Conservation (phyloP, 1,140 invertebrate genomes). For the Cylas formicarius region DNA sequence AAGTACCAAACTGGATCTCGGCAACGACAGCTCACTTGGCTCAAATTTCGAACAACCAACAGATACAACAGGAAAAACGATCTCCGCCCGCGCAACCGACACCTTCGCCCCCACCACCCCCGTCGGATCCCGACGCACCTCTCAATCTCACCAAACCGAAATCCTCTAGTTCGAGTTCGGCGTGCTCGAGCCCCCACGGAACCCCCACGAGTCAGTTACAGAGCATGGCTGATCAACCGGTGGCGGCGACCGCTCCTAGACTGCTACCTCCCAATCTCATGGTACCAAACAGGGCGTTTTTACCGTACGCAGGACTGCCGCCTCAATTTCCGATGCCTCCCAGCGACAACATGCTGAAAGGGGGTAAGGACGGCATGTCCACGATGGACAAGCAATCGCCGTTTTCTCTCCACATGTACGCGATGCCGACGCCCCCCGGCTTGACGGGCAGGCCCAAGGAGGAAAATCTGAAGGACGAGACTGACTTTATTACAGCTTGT, state of each 20-base stretch:
- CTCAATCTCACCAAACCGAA: slow-evolving; percentile 86
- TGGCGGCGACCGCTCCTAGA: slow-evolving; percentile 52
- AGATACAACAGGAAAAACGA: slow-evolving; percentile 19
- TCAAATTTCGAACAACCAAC: slow-evolving; percentile 24
- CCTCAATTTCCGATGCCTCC: slow-evolving; percentile 46
- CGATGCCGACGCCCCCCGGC: slow-evolving; percentile 33
- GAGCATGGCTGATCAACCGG: slow-evolving; percentile 46
- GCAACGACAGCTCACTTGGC: slow-evolving; percentile 33
- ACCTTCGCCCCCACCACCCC: slow-evolving; percentile 44
- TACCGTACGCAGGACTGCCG: slow-evolving; percentile 53
- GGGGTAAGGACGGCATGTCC: slow-evolving; percentile 31
- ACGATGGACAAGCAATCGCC: slow-evolving; percentile 39
- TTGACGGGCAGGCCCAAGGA: slow-evolving; percentile 33
- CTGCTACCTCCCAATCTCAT: slow-evolving; percentile 49
- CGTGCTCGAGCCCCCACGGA: slow-evolving; percentile 33
- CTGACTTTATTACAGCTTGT: slow-evolving; percentile 53
- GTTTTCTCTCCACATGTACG: slow-evolving; percentile 41
- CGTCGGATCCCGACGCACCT: slow-evolving; percentile 64
- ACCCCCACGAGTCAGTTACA: slow-evolving; percentile 28
- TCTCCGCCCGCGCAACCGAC: slow-evolving; percentile 40
- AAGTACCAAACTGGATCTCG: slow-evolving; percentile 38
- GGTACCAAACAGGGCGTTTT: slow-evolving; percentile 49
- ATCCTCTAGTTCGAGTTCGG: slow-evolving; percentile 42
- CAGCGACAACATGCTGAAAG: slow-evolving; percentile 38
- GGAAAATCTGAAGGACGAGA: slow-evolving; percentile 49